Percentiles rank a stretch among this genome's conserved stretches.
These are phyloP conservation scores for Trochalopteron elliotii DNA, from an alignment of 2,113 vertebrate species.

Conservation along the genomic window DNA sequence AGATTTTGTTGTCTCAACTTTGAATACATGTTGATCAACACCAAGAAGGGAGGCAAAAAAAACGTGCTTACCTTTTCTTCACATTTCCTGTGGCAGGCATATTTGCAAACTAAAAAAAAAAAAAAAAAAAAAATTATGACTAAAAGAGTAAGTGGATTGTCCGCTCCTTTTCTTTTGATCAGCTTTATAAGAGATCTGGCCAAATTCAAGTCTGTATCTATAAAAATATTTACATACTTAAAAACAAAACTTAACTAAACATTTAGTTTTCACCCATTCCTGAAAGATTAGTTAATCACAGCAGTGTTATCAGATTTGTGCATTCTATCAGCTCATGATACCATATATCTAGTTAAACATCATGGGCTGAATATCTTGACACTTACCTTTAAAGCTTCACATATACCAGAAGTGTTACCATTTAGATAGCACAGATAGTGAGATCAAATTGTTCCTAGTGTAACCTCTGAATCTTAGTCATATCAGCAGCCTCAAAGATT, in stretches of 20 bases:
- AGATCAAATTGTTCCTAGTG: neutral
- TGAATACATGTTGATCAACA: neutral
- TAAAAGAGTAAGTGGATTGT: neutral
- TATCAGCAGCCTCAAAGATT: neutral
- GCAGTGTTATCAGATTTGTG: neutral
- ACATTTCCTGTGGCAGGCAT: constrained; percentile 74
- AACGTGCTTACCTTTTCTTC: constrained; percentile 73
- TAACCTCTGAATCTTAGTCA: neutral
- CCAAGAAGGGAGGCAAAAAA: neutral
- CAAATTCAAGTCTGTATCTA: neutral
- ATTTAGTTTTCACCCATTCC: neutral
- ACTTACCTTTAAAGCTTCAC: neutral
- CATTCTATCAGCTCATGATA: neutral
- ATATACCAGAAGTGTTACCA: neutral
- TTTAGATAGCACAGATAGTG: neutral
- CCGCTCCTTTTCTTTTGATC: neutral
- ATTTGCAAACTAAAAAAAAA: constrained; percentile 75
- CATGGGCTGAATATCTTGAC: neutral
- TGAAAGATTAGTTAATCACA: neutral
- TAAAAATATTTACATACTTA: neutral
- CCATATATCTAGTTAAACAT: neutral
- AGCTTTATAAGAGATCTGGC: neutral
- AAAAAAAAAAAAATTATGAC: neutral
- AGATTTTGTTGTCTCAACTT: neutral
- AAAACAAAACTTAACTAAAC: neutral